Base-by-base conservation (phyloP, 2,113 vertebrate species). In the Alces alces region DNA sequence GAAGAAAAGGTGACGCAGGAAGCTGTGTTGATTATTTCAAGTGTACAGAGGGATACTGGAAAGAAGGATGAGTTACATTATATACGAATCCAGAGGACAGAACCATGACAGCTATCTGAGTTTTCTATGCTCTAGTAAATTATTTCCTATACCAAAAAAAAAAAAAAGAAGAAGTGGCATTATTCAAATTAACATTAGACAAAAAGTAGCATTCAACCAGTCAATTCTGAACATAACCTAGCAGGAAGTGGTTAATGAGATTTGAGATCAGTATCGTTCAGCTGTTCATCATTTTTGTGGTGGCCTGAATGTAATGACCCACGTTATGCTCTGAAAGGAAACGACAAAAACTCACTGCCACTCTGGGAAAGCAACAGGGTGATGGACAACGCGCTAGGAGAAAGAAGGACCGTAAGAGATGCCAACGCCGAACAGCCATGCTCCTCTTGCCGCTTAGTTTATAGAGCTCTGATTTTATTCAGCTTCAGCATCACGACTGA, bases 271-370 rank as follows among this genome's bases (percentile, higher is more conserved):
- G 60, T 50, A 47, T 66, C 88, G 8, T 79, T 93, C 79, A 58
- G 55, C 39, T 97, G 82, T 28, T 92, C 88, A 55, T 58, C 93
- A 86, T 57, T 87, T 90, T 87, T 88, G 85, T 82, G 87, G 87
- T 70, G 43, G 64, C 27, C n/a, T 66, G 39, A 89, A 86, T 91
- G 64, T 55, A 47, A 86, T 94, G 95, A 92, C 55, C 95, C 83
- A 55, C 5, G 27, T 96, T 89, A 89, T 58, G 76, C 96, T 93
- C 55, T 93, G n/a, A 86, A 76, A 96, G 54, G 23, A 70, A 96
- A 94, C 2, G 80, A 66, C 1, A 92, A 79, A 96, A 82, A 4
- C 19, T 83, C 61, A 54, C 7, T 70, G 54, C 58, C 66, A 50
- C 80, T 85, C 79, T 39, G 45, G 89, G 82, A 70, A 73, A 61